Base-by-base conservation (phyloP, 2,888 invertebrate species). In the Adelphocoris suturalis region DNA sequence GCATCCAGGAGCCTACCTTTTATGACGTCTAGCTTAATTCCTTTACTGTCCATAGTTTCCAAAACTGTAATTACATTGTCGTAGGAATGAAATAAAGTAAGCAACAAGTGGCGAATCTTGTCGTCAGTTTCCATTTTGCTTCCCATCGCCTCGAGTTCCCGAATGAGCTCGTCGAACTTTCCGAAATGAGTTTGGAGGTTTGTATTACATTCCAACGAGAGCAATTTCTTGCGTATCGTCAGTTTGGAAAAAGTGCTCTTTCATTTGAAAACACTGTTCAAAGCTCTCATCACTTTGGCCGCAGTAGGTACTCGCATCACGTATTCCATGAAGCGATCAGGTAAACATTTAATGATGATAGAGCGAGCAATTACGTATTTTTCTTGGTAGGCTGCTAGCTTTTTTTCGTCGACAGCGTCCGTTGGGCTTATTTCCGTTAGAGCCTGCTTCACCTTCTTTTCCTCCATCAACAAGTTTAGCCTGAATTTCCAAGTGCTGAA, bases 121-220 rank as follows among this genome's bases (percentile, higher is more conserved):
- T 84, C 84, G 46, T 61, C n/a, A 75, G 82, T n/a, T 82, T 75
- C 46, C 90, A 23, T 80, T 87, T 89, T 90, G 14, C 61, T 37
- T 12, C 86, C 90, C 13, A 89, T 47, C 23, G 47, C 55, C 27
- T 47, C 81, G n/a, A 91, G 27, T 80, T 91, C 89, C 28, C 91
- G n/a, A 4, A 86, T 46, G 12, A 91, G 23, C 5, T 81, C 52
- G 23, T 91, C 90, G 61, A 91, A 91, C 27, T 61, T 86, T 12
- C 46, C 19, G 28, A 91, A 89, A 81, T 90, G 89, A 52, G 55
- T 86, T 52, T 90, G 75, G 11, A 87, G 46, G 46, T 68, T 37
- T 13, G 75, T 19, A 11, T 46, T 16, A 46, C 75, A 87, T 76
- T 90, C 88, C 0, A 90, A 27, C 37, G 85, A 16, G 27, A 87